Evolutionary conservation across 2,113 vertebrate genomes (phyloP).

Genomic region (Arvicanthis niloticus): DNA sequence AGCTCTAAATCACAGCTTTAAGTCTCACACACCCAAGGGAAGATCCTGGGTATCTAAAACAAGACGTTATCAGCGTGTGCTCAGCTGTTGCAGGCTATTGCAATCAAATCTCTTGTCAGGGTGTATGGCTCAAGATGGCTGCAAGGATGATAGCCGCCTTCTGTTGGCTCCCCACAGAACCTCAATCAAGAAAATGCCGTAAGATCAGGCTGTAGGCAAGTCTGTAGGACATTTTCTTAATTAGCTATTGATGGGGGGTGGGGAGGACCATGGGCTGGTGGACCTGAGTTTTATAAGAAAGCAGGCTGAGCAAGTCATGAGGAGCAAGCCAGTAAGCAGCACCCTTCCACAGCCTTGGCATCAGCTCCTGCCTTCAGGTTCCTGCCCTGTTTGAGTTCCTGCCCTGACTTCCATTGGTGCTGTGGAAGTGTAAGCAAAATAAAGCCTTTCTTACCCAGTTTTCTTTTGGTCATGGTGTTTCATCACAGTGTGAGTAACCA

Average conservation of each 20-base stretch:
- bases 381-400: background rate
- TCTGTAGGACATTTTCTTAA: background rate
- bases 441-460: background rate
- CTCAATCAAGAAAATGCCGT: background rate
- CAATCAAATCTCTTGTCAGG: no score
- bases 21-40: no score
- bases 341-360: background rate
- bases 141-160: no score
- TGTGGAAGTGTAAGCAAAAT: no score
- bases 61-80: no score
- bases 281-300: background rate
- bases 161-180: no score
- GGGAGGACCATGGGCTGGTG: background rate
- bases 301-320: background rate
- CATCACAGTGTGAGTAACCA: background rate
- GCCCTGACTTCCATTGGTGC: no score
- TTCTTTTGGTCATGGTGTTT: background rate
- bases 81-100: no score
- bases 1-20: no score
- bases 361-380: background rate
- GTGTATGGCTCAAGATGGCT: no score
- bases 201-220: background rate
- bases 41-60: no score
- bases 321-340: background rate
- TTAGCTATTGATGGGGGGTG: background rate